Evolutionary conservation across 1,140 invertebrate genomes (phyloP).

Genomic region (Drosophila sp.): DNA sequence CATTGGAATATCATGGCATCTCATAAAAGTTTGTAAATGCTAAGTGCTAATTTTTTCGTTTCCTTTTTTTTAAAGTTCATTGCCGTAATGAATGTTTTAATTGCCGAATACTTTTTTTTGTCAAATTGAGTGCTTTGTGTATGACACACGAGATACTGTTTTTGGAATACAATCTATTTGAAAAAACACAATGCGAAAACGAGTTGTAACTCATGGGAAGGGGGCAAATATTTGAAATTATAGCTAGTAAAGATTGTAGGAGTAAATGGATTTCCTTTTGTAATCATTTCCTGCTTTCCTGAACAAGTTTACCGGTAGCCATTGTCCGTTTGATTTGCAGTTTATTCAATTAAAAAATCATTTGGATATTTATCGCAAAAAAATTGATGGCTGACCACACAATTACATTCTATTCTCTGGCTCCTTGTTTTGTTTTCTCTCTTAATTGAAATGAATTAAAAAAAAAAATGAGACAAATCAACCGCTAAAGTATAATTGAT

Average conservation of each 20-base stretch:
- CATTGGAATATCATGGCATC: conserved; percentile 34
- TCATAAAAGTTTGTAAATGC: conserved; percentile 58
- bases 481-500: background rate
- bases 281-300: conserved; percentile 18
- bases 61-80: conserved; percentile 32
- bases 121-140: background rate
- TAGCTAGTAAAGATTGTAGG: conserved; percentile 8
- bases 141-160: conserved; percentile 1
- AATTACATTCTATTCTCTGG: conserved; percentile 20
- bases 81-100: conserved; percentile 31
- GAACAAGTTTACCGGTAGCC: conserved; percentile 26
- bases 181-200: conserved; percentile 14
- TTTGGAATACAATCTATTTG: background rate
- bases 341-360: conserved; percentile 54
- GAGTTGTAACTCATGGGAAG: background rate
- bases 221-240: conserved; percentile 8
- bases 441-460: conserved; percentile 25
- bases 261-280: background rate
- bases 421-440: conserved; percentile 16
- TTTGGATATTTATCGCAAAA: conserved; percentile 46
- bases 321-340: conserved; percentile 1
- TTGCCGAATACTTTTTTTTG: conserved; percentile 20
- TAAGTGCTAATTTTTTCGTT: conserved; percentile 54
- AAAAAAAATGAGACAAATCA: conserved; percentile 14
- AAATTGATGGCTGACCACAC: conserved; percentile 32